Percentiles rank a stretch among this genome's conserved stretches.
Evolutionary conservation across 2,888 invertebrate genomes (phyloP).

Genomic region (Chrysolina americana): DNA sequence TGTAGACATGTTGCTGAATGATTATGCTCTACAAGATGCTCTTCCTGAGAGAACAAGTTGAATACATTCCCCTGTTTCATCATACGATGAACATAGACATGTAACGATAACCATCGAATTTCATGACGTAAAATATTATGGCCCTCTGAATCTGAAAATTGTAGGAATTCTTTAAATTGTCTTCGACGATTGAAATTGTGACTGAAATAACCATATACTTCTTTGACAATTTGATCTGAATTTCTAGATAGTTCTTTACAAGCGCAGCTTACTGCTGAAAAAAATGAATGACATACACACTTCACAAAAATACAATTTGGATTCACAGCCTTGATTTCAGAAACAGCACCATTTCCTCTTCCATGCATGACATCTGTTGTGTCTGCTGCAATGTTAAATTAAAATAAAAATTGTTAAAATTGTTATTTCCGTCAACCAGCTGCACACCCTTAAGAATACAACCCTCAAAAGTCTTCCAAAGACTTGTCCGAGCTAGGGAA

Average conservation of each 20-base stretch:
- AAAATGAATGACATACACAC: constrained; percentile 3
- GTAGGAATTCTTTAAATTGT: neutral
- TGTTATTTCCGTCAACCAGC: too few relatives aligned
- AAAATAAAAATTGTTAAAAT: too few relatives aligned
- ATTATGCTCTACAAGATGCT: neutral
- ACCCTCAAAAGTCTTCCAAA: too few relatives aligned
- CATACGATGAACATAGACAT: neutral
- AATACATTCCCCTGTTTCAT: neutral
- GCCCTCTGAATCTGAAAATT: too few relatives aligned
- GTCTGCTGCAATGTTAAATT: too few relatives aligned
- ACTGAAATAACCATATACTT: neutral
- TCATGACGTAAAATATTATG: too few relatives aligned
- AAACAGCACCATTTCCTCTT: too few relatives aligned
- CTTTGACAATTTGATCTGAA: neutral
- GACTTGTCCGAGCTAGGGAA: too few relatives aligned
- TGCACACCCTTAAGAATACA: too few relatives aligned
- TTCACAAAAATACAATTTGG: constrained; percentile 26
- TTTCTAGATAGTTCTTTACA: constrained; percentile 1
- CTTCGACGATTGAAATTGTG: neutral
- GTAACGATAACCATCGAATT: neutral
- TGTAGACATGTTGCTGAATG: neutral
- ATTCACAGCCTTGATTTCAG: constrained; percentile 15
- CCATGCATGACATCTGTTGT: too few relatives aligned
- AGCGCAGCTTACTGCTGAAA: neutral
- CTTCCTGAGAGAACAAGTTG: neutral